These are phyloP conservation scores for Drosophila cracens DNA, from an alignment of 2,888 invertebrate genomes.

Conservation along the genomic window DNA sequence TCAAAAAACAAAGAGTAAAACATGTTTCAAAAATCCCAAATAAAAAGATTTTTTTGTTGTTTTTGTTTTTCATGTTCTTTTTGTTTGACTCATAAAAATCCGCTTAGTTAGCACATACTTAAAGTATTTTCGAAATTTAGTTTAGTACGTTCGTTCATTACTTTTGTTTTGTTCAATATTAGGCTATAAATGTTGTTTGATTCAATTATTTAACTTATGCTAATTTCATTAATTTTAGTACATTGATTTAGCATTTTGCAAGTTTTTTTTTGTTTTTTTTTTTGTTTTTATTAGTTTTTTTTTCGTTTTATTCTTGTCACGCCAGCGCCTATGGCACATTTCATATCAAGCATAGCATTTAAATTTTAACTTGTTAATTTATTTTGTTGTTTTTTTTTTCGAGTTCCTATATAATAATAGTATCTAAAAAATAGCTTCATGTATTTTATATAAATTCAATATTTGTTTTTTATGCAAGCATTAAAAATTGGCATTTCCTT, in stretches of 20 bases:
- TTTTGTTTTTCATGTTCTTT: constrained; percentile 9
- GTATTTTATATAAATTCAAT: constrained; percentile 60
- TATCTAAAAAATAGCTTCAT: constrained; percentile 75
- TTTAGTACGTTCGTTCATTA: constrained; percentile 29
- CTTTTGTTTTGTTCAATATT: constrained; percentile 30
- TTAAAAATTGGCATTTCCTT: constrained; percentile 76
- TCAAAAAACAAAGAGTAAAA: constrained; percentile 3
- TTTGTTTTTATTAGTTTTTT: constrained; percentile 1
- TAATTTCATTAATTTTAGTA: constrained; percentile 52
- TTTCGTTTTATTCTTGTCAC: constrained; percentile 23
- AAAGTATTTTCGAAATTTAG: constrained; percentile 50
- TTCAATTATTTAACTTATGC: constrained; percentile 48
- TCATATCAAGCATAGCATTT: constrained; percentile 48
- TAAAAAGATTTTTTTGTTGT: constrained; percentile 2
- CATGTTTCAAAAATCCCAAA: constrained; percentile 21
- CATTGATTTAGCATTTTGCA: constrained; percentile 70
- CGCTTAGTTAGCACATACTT: constrained; percentile 49
- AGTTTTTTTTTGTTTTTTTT: constrained; percentile 6
- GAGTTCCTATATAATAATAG: constrained; percentile 63
- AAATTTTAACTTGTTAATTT: constrained; percentile 20
- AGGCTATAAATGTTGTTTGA: constrained; percentile 48
- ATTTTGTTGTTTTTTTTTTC: constrained; percentile 31
- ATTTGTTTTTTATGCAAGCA: constrained; percentile 58
- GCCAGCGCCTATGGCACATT: constrained; percentile 77
- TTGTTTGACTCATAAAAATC: constrained; percentile 38